Evolutionary conservation across 2,888 invertebrate species (phyloP), one percentile per base, ranked within the genome.

Genomic region (Amblyteles armatorius): DNA sequence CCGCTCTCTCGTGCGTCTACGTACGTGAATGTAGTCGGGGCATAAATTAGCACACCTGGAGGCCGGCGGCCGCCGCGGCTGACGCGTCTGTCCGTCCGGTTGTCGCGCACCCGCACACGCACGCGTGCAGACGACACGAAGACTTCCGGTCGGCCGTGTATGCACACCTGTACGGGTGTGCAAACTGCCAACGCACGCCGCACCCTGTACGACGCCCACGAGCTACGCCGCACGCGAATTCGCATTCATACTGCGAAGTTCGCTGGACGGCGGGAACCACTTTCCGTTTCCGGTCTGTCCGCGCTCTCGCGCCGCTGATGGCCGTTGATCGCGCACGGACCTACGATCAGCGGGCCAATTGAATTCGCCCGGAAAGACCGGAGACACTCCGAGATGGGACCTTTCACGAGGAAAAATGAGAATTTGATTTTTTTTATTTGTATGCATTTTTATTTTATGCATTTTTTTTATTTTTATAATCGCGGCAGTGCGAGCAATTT

Each of bases 31-130:
- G 87, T 87, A 88, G 88, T 88, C 80, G 73, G 83, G 81, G 87
- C 88, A 90, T 91, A 91, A 91, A 91, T 91, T 91, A 91, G 90
- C 90, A 88, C 83, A 29, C 57, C 33, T 82, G 83, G 87, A 83
- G 86, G 33, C 63, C 5, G 33, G 4, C 83, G 79, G 77, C 22
- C 76, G 67, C 79, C 83, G 82, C 72, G 77, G 72, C 72, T 57
- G 71, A 79, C 74, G 82, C 72, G 65, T 36, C 44, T 68, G 55
- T 67, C 74, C 73, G 29, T 48, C 44, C 44, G 44, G 44, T 48
- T 40, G 29, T 68, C 68, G 73, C 36, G 73, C 68, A 68, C 48
- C 65, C 50, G 52, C 65, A 73, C 69, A 73, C 72, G 52, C 57
- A 50, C 26, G 67, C 63, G 6, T n/a, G 33, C 33, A 33, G 6